Base-by-base conservation (phyloP, 2,888 invertebrate species). In the Calephelis perditalis region DNA sequence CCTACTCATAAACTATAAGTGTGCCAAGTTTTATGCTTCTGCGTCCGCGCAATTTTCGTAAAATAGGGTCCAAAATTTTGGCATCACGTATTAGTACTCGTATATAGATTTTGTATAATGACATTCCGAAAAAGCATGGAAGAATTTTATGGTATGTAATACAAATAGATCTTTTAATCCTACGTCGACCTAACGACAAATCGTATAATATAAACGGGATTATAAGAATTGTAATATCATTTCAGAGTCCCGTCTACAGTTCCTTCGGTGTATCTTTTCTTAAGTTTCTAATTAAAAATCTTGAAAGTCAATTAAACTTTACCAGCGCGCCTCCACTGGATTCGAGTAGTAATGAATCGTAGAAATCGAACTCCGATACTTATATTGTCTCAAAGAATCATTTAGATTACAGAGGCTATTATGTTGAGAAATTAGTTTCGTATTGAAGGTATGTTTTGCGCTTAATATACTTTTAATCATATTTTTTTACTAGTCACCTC, bases 271-370 rank as follows among this genome's bases (percentile, higher is more conserved):
- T 68, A 67, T 69, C 67, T 69, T 67, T 68, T 75, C 74, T 73
- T 65, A 68, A 82, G 81, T 82, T 82, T 75, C 77, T 86, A 86
- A 87, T 87, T 86, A 86, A 87, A 87, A 87, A 87, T 85, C 80
- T 81, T 76, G 78, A 81, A 86, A 86, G 86, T 83, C 86, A 86
- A 87, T 87, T 86, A 81, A 87, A 86, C 75, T 85, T 84, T 69
- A 70, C 61, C 71, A 73, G 71, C 71, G 68, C 67, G 70, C 65
- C 64, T 68, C 73, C 72, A 72, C 73, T 64, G 70, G 69, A 74
- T 76, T 60, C 46, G 56, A 76, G 75, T 77, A 75, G 74, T 78
- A 81, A 82, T 78, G 78, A 78, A 78, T 79, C 73, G 75, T 69
- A 69, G 73, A 77, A 78, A 78, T 81, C 76, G 77, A 79, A 81